Evolutionary conservation across 1,140 invertebrate genomes (phyloP).

Genomic region (Sogatella furcifera): DNA sequence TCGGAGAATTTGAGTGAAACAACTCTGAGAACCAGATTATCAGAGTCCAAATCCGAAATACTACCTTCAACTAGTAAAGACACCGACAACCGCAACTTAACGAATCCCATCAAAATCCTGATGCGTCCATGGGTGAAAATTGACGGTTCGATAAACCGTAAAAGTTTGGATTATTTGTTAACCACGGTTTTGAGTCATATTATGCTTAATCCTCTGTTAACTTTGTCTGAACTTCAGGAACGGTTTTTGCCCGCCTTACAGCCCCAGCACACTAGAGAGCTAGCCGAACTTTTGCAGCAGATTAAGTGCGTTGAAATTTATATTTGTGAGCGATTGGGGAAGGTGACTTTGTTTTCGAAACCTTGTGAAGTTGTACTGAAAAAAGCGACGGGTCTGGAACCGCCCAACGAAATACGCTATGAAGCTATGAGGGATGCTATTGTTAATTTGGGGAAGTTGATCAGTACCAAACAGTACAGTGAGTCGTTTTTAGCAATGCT

Average conservation of each 20-base stretch:
- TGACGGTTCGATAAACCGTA: slow-evolving; percentile 57
- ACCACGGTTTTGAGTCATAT: slow-evolving; percentile 51
- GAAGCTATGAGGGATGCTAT: background rate
- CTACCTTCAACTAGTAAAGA: no score
- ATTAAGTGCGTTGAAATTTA: background rate
- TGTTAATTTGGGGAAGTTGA: background rate
- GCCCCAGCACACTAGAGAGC: slow-evolving; percentile 38
- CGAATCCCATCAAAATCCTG: slow-evolving; percentile 19
- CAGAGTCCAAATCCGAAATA: no score
- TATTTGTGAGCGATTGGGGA: background rate
- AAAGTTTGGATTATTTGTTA: slow-evolving; percentile 55
- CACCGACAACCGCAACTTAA: background rate
- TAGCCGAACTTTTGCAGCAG: slow-evolving; percentile 29
- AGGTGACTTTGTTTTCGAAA: background rate
- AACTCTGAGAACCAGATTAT: no score
- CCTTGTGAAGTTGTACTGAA: background rate
- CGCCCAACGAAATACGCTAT: background rate
- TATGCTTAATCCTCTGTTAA: slow-evolving; percentile 42
- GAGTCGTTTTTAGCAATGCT: no score
- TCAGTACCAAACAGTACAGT: background rate
- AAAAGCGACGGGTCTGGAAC: background rate
- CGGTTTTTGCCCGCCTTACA: slow-evolving; percentile 41
- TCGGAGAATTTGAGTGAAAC: no score
- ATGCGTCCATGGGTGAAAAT: slow-evolving; percentile 60
- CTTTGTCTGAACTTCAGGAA: slow-evolving; percentile 34